Evolutionary conservation across 2,797 vertebrate genomes (phyloP).

Genomic region (Cygnus olor): DNA sequence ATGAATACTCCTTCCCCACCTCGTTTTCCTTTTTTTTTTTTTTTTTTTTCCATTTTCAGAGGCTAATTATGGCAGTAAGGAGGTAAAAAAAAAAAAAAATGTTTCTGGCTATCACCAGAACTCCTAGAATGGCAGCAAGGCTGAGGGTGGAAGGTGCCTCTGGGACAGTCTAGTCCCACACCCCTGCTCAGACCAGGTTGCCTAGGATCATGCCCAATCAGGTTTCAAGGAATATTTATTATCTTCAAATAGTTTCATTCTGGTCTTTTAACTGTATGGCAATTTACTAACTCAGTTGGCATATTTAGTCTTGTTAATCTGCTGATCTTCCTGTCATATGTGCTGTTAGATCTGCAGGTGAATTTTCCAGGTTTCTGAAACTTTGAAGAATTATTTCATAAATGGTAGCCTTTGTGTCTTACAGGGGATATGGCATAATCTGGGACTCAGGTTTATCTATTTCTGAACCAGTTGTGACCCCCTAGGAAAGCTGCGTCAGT

Average conservation of each 20-base stretch:
- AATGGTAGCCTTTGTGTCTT: not conserved
- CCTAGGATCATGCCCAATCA: accelerated
- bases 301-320: not conserved
- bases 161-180: not conserved
- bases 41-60: not conserved
- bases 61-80: not conserved
- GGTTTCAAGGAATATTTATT: not conserved
- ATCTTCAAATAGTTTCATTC: not conserved
- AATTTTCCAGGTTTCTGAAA: not conserved
- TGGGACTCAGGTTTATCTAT: not conserved
- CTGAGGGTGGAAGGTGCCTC: not conserved
- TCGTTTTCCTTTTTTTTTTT: not conserved
- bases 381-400: not conserved
- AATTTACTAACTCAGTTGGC: not conserved
- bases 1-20: not conserved
- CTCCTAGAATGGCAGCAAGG: not conserved
- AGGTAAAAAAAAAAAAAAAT: not conserved
- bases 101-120: not conserved
- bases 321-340: not conserved
- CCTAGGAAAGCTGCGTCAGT: not conserved
- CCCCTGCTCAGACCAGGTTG: not conserved
- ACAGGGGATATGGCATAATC: not conserved
- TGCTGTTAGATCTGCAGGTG: not conserved
- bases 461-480: not conserved
- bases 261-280: not conserved